A percentile compares a stretch with the other conserved stretches of the same genome.
These are phyloP conservation scores for Megalops cyprinoides DNA, from an alignment of 2,797 vertebrate species.

Conservation along the genomic window DNA sequence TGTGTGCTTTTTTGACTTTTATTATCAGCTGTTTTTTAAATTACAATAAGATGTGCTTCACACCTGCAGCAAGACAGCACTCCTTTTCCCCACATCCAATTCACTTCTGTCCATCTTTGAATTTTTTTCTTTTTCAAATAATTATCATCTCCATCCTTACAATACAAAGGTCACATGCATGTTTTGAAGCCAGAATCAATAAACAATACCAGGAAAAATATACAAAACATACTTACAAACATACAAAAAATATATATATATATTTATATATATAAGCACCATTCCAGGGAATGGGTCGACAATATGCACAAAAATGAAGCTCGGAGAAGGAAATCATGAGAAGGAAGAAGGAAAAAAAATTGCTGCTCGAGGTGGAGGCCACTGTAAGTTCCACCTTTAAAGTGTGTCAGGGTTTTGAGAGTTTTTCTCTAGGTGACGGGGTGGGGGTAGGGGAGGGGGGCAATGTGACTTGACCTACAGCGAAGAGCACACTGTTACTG, in stretches of 20 bases:
- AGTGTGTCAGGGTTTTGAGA: slow-evolving; percentile 55
- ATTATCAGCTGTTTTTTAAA: slow-evolving; percentile 74
- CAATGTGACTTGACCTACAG: slow-evolving; percentile 66
- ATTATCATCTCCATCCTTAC: slow-evolving; percentile 63
- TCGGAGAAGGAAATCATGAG: slow-evolving; percentile 48
- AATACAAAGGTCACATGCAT: slow-evolving; percentile 76
- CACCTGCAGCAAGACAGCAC: slow-evolving; percentile 67
- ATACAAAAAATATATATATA: slow-evolving; percentile 84
- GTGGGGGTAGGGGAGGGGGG: too few relatives aligned
- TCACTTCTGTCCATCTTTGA: slow-evolving; percentile 28
- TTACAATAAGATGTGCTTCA: slow-evolving; percentile 70
- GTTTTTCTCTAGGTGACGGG: slow-evolving; percentile 54
- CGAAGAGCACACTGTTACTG: slow-evolving; percentile 40
- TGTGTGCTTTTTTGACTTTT: slow-evolving; percentile 69
- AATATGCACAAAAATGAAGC: slow-evolving; percentile 77
- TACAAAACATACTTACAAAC: slow-evolving; percentile 97
- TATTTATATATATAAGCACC: slow-evolving; percentile 84
- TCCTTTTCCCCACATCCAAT: slow-evolving; percentile 37
- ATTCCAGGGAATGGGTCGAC: slow-evolving; percentile 73
- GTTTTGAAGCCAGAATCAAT: slow-evolving; percentile 83
- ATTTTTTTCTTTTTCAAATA: slow-evolving; percentile 49
- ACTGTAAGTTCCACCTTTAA: slow-evolving; percentile 50
- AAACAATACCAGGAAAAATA: slow-evolving; percentile 80
- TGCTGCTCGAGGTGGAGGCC: slow-evolving; percentile 65
- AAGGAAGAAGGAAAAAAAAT: slow-evolving; percentile 41